phyloP scores from a whole-genome alignment of 2,113 vertebrate genomes.

The Oreochromis tanganicae region DNA sequence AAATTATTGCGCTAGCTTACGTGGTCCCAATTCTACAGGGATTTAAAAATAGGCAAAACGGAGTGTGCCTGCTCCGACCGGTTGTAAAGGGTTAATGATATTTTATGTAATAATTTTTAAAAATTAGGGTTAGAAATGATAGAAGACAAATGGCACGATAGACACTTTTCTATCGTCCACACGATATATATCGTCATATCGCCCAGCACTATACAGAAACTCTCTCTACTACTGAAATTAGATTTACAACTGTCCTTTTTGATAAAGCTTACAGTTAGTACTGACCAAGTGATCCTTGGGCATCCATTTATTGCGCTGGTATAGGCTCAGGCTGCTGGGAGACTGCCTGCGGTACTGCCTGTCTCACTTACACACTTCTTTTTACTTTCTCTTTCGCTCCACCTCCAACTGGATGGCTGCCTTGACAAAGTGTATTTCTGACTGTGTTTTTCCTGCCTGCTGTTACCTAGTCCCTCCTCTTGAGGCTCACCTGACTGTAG shows the following conservation, averaged over 20 bases:
- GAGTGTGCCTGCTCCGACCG: too few species aligned
- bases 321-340: background rate
- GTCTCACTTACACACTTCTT: background rate
- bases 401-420: background rate
- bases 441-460: background rate
- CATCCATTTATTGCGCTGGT: background rate
- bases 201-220: background rate
- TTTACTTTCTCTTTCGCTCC: background rate
- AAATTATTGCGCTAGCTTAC: too few species aligned
- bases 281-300: background rate
- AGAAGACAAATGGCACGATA: too few species aligned
- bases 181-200: too few species aligned
- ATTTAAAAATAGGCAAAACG: too few species aligned
- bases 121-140: too few species aligned
- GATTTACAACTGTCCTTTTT: background rate
- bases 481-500: background rate
- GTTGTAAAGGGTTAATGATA: too few species aligned
- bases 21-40: too few species aligned
- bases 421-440: background rate
- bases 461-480: background rate
- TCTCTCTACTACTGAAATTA: fast-evolving
- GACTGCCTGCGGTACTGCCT: fast-evolving
- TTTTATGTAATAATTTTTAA: too few species aligned
- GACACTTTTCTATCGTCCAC: too few species aligned
- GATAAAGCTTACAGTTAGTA: background rate